Percentiles rank a stretch among this genome's conserved stretches.
These are phyloP conservation scores for Drosophila vallismaia DNA, from an alignment of 2,888 invertebrate species.

Conservation along the genomic window DNA sequence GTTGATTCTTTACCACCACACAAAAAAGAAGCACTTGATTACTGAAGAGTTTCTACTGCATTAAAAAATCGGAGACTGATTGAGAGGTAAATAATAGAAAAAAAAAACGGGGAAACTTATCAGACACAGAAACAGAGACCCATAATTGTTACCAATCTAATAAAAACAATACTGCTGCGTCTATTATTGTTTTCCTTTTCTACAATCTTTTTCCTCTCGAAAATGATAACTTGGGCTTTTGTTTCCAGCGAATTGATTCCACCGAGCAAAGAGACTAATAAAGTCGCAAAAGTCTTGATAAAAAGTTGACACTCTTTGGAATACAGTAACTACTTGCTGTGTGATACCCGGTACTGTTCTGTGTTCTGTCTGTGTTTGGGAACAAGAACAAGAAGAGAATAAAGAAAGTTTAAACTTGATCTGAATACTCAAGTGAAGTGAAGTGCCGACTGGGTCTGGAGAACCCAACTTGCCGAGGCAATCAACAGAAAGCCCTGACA, in stretches of 20 bases:
- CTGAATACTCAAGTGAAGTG: background rate
- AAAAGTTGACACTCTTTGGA: constrained; percentile 4
- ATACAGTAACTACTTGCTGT: background rate
- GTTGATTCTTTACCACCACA: background rate
- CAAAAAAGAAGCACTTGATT: background rate
- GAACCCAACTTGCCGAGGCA: constrained; percentile 11
- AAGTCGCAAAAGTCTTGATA: constrained; percentile 2
- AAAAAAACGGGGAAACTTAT: background rate
- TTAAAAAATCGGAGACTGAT: constrained; percentile 3
- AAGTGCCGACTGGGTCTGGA: constrained; percentile 9
- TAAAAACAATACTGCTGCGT: constrained; percentile 3
- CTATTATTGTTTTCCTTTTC: constrained; percentile 11
- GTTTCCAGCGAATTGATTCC: constrained; percentile 2
- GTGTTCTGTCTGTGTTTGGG: no score
- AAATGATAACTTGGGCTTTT: constrained; percentile 18
- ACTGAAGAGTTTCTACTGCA: constrained; percentile 3
- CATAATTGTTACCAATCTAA: constrained; percentile 23
- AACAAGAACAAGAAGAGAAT: background rate
- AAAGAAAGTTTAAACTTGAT: constrained; percentile 23
- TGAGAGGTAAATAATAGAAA: background rate
- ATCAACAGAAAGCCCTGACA: constrained; percentile 49
- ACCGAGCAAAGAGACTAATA: background rate
- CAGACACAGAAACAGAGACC: background rate
- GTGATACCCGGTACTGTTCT: no score
- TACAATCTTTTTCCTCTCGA: constrained; percentile 9